phyloP scores from a whole-genome alignment of 1,140 invertebrate genomes.

The Holotrichia oblita region DNA sequence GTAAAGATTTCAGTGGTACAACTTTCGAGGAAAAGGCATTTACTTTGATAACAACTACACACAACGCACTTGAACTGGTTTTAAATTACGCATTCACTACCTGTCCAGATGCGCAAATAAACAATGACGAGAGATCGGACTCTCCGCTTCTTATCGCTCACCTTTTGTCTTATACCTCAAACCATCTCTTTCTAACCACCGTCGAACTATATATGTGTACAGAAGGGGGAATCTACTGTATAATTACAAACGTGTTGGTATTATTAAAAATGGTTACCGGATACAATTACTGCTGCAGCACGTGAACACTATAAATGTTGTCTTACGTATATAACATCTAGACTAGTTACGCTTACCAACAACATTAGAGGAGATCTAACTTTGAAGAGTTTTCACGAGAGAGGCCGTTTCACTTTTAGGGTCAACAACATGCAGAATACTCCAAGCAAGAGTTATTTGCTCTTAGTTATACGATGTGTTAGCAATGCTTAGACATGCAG shows the following conservation, averaged over 20 bases:
- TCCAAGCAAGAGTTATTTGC: background rate
- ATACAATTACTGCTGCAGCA: background rate
- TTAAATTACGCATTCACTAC: background rate
- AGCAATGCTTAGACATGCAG: too few relatives aligned
- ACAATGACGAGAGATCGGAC: background rate
- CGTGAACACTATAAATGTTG: background rate
- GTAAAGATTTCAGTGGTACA: too few relatives aligned
- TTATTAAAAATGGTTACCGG: slow-evolving; percentile 12
- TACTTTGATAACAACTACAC: background rate
- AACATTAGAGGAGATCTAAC: background rate
- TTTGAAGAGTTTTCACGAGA: background rate
- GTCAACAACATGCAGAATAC: slow-evolving; percentile 11
- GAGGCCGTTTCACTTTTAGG: background rate
- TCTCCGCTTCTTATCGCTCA: background rate
- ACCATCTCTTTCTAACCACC: background rate
- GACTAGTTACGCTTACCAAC: background rate
- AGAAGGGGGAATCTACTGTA: background rate
- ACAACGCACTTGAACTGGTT: background rate
- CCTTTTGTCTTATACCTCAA: background rate
- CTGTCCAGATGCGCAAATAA: background rate
- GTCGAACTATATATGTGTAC: background rate
- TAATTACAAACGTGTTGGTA: slow-evolving; percentile 6
- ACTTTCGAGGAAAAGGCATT: background rate
- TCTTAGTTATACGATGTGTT: background rate
- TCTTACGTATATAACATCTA: background rate